Evolutionary conservation across 2,797 vertebrate genomes (phyloP), one percentile per base, ranked within the genome.

Genomic region (Anas capensis): DNA sequence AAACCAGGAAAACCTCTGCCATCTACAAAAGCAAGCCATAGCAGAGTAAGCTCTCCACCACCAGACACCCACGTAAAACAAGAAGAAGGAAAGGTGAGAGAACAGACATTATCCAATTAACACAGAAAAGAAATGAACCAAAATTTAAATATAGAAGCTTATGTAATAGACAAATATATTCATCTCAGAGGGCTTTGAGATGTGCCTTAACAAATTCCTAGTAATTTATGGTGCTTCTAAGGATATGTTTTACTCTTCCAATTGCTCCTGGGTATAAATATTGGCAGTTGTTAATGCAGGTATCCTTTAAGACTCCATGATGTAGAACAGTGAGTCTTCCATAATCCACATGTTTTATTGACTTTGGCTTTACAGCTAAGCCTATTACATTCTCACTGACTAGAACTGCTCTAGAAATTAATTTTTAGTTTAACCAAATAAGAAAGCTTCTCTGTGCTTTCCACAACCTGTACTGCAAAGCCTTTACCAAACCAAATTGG

Each of bases 61-160:
- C 14, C 51, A 44, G 97, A 97, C 29, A 96, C 97, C 4, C 29
- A 24, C 9, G 60, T 78, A 36, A 96, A 96, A 56, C 95, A 95
- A 81, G 97, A 98, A 71, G 97, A 97, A 56, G 95, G 81, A 95
- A 97, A 97, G 97, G 98, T 98, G 40, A 88, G 68, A 38, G 21
- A 66, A 20, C 14, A 57, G 42, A 36, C 5, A 23, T 51, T 64
- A 77, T 48, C 38, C n/a, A 44, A 2, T 68, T 18, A 48, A 86
- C 27, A 24, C 15, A 70, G 53, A 65, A 31, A 34, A 73, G 3
- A 53, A 62, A 48, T 14, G 18, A 31, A 40, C 6, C 31, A 79
- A 71, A 56, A n/a, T 48, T 76, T 19, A 76, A 44, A 70, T 57
- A 23, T 4, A 4, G 34, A 26, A 68, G 36, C 6, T 68, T 85